These are phyloP conservation scores for Malurus alboscapulatus DNA, from an alignment of 2,113 vertebrate species.

Conservation along the genomic window DNA sequence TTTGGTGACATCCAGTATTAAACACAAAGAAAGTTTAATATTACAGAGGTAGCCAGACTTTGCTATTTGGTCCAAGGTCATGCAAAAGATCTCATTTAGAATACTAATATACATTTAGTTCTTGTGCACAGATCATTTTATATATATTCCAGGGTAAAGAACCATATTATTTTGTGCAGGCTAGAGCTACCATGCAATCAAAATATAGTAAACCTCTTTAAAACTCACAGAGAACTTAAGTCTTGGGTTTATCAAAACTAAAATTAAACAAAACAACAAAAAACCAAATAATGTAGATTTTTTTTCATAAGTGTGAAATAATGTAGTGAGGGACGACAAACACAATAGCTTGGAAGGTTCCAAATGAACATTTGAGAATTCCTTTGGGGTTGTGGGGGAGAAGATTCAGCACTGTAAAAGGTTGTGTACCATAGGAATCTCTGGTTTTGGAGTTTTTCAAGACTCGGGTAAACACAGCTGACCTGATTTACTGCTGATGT, in stretches of 20 bases:
- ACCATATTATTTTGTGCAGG: neutral
- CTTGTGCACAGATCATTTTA: neutral
- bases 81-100: neutral
- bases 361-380: neutral
- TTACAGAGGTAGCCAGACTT: neutral
- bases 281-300: neutral
- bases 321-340: neutral
- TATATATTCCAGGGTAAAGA: neutral
- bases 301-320: neutral
- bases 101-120: neutral
- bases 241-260: neutral
- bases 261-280: neutral
- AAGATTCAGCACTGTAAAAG: neutral
- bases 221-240: neutral
- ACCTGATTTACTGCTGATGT: neutral
- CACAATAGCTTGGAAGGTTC: neutral
- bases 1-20: neutral
- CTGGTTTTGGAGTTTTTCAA: neutral
- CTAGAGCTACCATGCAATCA: neutral
- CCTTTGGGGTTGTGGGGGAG: accelerated
- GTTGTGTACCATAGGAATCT: neutral
- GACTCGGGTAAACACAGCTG: neutral
- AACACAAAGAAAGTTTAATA: neutral
- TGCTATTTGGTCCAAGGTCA: neutral
- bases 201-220: neutral